These are phyloP conservation scores for Clarias fuscus DNA, from an alignment of 2,797 vertebrate species.

Conservation along the genomic window DNA sequence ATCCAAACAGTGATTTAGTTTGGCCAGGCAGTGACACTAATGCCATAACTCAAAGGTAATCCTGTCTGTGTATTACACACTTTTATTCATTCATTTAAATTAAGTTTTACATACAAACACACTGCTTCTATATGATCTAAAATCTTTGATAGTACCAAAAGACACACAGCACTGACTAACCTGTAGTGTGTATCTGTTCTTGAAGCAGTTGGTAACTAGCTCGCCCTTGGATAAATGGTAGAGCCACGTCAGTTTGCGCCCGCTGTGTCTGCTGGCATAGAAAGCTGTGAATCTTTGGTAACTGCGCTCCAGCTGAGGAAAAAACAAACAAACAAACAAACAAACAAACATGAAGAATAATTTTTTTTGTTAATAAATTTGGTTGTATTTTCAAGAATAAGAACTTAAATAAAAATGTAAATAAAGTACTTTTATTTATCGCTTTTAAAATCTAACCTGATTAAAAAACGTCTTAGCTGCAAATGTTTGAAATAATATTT, in stretches of 20 bases:
- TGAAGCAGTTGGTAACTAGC: slow-evolving; percentile 88
- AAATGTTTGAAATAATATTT: too few species aligned
- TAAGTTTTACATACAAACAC: background rate
- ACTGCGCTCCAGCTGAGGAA: slow-evolving; percentile 82
- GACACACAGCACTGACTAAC: slow-evolving; percentile 54
- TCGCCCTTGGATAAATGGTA: slow-evolving; percentile 89
- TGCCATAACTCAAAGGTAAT: background rate
- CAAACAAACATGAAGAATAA: background rate
- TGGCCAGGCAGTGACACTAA: background rate
- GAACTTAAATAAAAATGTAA: background rate
- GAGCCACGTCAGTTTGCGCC: slow-evolving; percentile 85
- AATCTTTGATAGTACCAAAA: background rate
- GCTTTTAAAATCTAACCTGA: too few species aligned
- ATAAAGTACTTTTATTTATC: too few species aligned
- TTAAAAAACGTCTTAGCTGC: too few species aligned
- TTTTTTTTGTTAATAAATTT: background rate
- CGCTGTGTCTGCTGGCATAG: slow-evolving; percentile 87
- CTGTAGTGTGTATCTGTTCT: slow-evolving; percentile 89
- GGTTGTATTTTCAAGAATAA: background rate
- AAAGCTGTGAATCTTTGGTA: slow-evolving; percentile 90
- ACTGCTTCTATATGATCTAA: background rate
- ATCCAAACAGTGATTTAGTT: too few species aligned
- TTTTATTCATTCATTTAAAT: background rate
- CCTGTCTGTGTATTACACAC: background rate
- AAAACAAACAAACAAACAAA: background rate